phyloP scores from a whole-genome alignment of 2,113 vertebrate genomes.

The Ramphastos sulfuratus region DNA sequence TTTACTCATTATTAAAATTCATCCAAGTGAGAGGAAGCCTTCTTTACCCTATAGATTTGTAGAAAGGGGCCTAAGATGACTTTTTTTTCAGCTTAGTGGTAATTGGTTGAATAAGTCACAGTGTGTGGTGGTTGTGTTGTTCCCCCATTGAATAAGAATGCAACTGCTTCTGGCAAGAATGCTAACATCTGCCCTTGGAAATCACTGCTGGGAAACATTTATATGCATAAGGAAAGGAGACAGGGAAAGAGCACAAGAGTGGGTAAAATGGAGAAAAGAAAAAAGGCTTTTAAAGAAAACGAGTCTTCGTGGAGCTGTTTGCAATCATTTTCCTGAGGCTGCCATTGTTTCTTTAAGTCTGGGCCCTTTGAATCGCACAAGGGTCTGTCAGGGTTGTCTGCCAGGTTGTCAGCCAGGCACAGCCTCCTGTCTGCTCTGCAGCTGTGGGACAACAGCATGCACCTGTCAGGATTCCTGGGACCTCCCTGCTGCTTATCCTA shows the following conservation, averaged over 20 bases:
- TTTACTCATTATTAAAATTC: slow-evolving; percentile 12
- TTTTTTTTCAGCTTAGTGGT: not conserved
- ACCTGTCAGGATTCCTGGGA: not conserved
- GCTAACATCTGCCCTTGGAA: slow-evolving; percentile 36
- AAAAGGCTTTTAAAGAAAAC: slow-evolving; percentile 8
- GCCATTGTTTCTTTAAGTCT: not conserved
- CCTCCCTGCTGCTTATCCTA: not conserved
- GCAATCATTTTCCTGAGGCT: not conserved
- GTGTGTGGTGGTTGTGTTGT: not conserved
- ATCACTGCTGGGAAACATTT: slow-evolving; percentile 19
- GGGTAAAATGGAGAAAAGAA: not conserved
- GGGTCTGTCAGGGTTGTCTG: not conserved
- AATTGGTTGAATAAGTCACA: slow-evolving; percentile 3
- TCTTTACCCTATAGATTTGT: not conserved
- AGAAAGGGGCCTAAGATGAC: not conserved
- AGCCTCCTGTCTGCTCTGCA: not conserved
- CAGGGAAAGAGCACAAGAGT: not conserved
- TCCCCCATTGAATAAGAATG: not conserved
- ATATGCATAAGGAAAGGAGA: not conserved
- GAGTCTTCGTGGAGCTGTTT: not conserved
- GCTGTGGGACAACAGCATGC: not conserved
- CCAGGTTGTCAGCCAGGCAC: not conserved
- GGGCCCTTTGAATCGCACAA: not conserved
- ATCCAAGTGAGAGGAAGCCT: not conserved
- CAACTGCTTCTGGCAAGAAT: not conserved